Evolutionary conservation across 2,113 vertebrate genomes (phyloP), one percentile per base, ranked within the genome.

Genomic region (Hippocampus abdominalis): DNA sequence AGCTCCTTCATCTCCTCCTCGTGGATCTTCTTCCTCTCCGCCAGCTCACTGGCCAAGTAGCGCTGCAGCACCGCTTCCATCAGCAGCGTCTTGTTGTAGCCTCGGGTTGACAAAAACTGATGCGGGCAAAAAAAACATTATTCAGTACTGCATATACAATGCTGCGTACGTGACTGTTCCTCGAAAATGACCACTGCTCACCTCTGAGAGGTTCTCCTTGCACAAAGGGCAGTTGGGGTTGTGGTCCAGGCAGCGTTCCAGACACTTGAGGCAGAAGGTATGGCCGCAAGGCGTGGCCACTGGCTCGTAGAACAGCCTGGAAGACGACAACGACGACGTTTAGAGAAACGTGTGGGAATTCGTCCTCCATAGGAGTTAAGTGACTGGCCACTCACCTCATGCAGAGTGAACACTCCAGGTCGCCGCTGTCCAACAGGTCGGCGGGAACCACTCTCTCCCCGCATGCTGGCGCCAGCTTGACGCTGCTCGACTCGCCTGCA

Each of bases 251-350:
- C 95, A 96, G 85, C 93, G 94, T 81, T 98, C 93, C 66, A 96
- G 93, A 92, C 95, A 98, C 90, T 95, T 98, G 65, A 97, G 94
- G 90, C 96, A 97, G 91, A 98, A 96, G 2, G 93, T 95, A 84
- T 97, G 96, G 81, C 95, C 95, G 71, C 96, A 98, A 63, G 94
- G 95, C 2, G 94, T 95, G 64, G 95, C 90, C 64, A 98, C 94
- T 7, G 96, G 95, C 78, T 98, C 95, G 8, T 96, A 97, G 84
- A 97, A 95, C 80, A 98, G 91, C 81, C 96, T 98, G 81, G 39
- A 85, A 16, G 1, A 74, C 0, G 5, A 69, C 65, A 69, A 3
- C 0, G 10, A 5, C 15, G 65, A 48, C 3, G 9, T 29, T 53
- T 40, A 53, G 44, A 20, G 18, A 21, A 29, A 15, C 0, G 9